These are phyloP conservation scores for Amblyraja radiata DNA, from an alignment of 2,797 vertebrate species.

Conservation along the genomic window DNA sequence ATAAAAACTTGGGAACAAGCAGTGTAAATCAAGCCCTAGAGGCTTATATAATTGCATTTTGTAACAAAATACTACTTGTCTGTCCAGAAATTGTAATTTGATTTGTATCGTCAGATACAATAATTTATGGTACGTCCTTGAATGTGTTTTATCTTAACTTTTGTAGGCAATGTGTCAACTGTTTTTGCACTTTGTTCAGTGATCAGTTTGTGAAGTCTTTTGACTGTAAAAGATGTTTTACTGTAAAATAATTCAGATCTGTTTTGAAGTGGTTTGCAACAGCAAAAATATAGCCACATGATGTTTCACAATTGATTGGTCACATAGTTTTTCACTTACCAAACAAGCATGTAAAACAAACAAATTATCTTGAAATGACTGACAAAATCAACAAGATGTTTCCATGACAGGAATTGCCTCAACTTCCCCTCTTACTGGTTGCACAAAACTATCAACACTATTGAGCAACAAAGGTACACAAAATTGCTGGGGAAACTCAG, in stretches of 20 bases:
- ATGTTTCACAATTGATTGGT: conserved; percentile 29
- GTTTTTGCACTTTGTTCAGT: conserved; percentile 39
- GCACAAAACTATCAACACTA: neutral
- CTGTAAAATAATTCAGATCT: conserved; percentile 20
- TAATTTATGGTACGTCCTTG: conserved; percentile 34
- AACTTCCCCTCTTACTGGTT: neutral
- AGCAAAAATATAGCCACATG: conserved; percentile 26
- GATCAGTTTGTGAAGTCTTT: conserved; percentile 37
- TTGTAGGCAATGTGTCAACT: conserved; percentile 32
- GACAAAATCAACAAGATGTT: neutral
- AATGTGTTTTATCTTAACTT: conserved; percentile 34
- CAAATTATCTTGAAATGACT: neutral
- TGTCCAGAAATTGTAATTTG: conserved; percentile 33
- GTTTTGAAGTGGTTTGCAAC: conserved; percentile 22
- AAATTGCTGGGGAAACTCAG: no score
- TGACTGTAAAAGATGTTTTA: conserved; percentile 33
- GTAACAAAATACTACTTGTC: conserved; percentile 31
- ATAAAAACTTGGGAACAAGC: neutral
- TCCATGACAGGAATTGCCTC: neutral
- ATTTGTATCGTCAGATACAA: conserved; percentile 36
- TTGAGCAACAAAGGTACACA: no score
- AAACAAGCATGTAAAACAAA: no score
- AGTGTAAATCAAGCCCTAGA: neutral
- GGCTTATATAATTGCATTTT: conserved; percentile 17
- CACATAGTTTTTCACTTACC: conserved; percentile 9